Base-by-base conservation (phyloP, 2,113 vertebrate species). In the Anser brachyrhynchus region DNA sequence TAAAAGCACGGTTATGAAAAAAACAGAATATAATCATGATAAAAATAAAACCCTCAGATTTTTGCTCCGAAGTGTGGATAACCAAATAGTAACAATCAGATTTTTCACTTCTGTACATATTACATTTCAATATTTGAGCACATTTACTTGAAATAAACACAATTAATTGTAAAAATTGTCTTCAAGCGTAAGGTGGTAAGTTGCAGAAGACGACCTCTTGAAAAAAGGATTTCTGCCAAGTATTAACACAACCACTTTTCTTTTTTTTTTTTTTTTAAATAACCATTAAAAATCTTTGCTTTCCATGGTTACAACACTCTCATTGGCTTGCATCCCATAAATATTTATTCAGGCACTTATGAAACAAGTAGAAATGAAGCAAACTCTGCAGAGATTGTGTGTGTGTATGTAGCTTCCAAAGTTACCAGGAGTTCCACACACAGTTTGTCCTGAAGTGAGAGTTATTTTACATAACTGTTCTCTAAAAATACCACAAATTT, bases 261-360 rank as follows among this genome's bases (percentile, higher is more conserved):
- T 73, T 87, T 78, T 61, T 55, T 73, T 87, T 35, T 78, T 61
- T 55, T 84, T 89, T 74, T 21, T 22, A 44, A 91, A 79, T 58
- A 87, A 58, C 28, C 18, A 43, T 89, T 91, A 8, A 91, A 73
- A 39, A 44, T 13, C 82, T 81, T 75, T 86, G 46, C 72, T 94
- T 84, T 93, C 93, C 94, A 72, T 94, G 59, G 92, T 93, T 96
- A 96, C 94, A 92, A 90, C 85, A 90, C 43, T 84, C 57, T 86
- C 44, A 77, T 23, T 96, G 94, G 85, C 92, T 64, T 67, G 28
- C 21, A 81, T 87, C 93, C 93, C 90, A 77, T 57, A 96, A 96
- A 96, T 95, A 96, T 95, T 96, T 94, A 97, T 76, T 89, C 72
- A 75, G 49, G 73, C 90, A 88, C 88, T 94, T 94, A 72, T 9